Conservation (phyloP, 2,888 invertebrate genomes). For the Drosophila planitibia region DNA sequence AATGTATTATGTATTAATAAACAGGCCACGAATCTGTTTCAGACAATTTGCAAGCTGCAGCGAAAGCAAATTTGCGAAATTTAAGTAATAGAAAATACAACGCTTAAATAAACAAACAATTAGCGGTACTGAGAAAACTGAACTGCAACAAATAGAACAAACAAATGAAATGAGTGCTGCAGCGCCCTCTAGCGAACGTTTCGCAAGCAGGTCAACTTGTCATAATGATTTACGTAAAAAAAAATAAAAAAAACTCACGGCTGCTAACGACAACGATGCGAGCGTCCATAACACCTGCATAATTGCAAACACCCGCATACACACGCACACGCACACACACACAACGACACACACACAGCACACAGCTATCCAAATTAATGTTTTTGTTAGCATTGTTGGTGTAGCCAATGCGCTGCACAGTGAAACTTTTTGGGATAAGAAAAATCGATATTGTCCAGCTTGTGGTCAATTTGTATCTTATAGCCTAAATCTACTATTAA, state of each 20-base stretch:
- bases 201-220: conserved; percentile 78
- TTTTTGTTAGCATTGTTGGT: conserved; percentile 69
- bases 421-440: conserved; percentile 13
- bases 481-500: background rate
- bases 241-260: background rate
- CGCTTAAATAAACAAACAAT: conserved; percentile 72
- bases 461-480: background rate
- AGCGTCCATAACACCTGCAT: conserved; percentile 62
- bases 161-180: conserved; percentile 9
- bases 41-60: conserved; percentile 16
- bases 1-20: conserved; percentile 43
- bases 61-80: conserved; percentile 38
- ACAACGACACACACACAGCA: conserved; percentile 13
- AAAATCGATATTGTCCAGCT: conserved; percentile 12
- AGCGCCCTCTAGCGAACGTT: conserved; percentile 45
- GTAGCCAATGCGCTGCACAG: conserved; percentile 45
- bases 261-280: conserved; percentile 13
- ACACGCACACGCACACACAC: conserved; percentile 1
- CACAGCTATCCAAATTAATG: conserved; percentile 59
- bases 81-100: conserved; percentile 56
- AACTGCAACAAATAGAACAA: conserved; percentile 15
- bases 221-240: conserved; percentile 70
- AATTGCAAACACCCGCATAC: conserved; percentile 25
- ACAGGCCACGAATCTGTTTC: conserved; percentile 29
- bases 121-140: conserved; percentile 52